Evolutionary conservation across 2,113 vertebrate genomes (phyloP), one percentile per base, ranked within the genome.

Genomic region (Macaca nemestrina): DNA sequence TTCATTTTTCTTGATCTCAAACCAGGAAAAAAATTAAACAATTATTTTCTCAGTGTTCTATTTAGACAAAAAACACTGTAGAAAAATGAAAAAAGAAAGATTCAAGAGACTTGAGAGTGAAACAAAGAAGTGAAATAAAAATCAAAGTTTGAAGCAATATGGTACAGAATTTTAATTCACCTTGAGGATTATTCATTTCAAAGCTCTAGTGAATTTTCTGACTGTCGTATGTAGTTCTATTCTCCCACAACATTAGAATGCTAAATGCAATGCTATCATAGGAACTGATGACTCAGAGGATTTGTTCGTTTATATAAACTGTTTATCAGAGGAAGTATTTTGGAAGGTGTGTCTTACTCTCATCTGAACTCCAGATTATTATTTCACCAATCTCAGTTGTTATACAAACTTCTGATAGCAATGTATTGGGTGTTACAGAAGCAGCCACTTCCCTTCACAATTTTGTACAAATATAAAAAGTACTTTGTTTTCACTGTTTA

Each of bases 1-100:
- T 92, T 97, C 75, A 87, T 85, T 50, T 97, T 91, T 90, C 88
- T 88, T 79, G 0, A 73, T 84, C 57, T 85, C 52, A 90, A 92
- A 76, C 11, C 13, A 88, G 88, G 25, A 43, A 75, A 83, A 64
- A 61, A 67, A 43, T 17, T 13, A 75, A 93, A 43, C 5, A 22
- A 57, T 90, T 76, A 80, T 72, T 50, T 90, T 87, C 17, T 35
- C 16, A 95, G 43, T 35, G 12, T 82, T 93, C 70, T 57, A 59
- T 68, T 78, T 93, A 93, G 27, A 92, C 20, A 84, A 25, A 91
- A 93, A 96, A 17, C 22, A 88, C 25, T 83, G 6, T 43, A 83
- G 30, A 61, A 86, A 93, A 88, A 87, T 32, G 32, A 38, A 89
- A 84, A 55, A 45, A 9, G 20, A 57, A 73, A 72, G 11, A 80